Base-by-base conservation (phyloP, 1,140 invertebrate genomes). In the Paraescarpia echinospica region DNA sequence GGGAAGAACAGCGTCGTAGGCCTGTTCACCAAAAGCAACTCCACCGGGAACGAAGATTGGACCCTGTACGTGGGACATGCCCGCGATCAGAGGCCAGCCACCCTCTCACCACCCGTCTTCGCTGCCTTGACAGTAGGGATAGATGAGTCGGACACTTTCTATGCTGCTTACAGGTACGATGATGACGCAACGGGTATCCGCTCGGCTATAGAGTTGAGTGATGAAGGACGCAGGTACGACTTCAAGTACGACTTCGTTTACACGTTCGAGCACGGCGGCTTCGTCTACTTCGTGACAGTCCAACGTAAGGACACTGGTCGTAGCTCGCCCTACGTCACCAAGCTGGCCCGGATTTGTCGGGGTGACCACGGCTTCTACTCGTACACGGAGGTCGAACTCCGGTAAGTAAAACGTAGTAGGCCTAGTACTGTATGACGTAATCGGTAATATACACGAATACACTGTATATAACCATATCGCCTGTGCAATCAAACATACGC, bases 261-360 rank as follows among this genome's bases (percentile, higher is more conserved):
- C 51, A 94, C 94, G 1, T 95, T 95, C 91, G 90, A 93, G 31
- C 91, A 95, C 77, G 92, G 91, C 2, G 92, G 93, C 12, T 95
- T 94, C 92, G 91, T 93, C 59, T 95, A 95, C 91, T 95, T 95
- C 92, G 35, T 95, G 33, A 94, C 94, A 1, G 93, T 93, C 31
- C 95, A 95, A 88, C 77, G 91, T 35, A 92, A 94, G 8, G 77
- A 93, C 18, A n/a, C 89, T 9, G 89, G 33, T 22, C 35, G 92
- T 27, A n/a, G 48, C 22, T 90, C 48, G 0, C 1, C 27, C 33
- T 93, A 92, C n/a, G 94, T 94, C 35, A 94, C 94, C 18, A 89
- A 93, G 22, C 91, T 95, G 33, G 94, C 92, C 0, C 91, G 95
- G 35, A 91, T 95, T 22, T 95, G 95, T 92, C 91, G 92, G 1